Evolutionary conservation across 2,113 vertebrate genomes (phyloP), one percentile per base, ranked within the genome.

Genomic region (Mesocricetus auratus): DNA sequence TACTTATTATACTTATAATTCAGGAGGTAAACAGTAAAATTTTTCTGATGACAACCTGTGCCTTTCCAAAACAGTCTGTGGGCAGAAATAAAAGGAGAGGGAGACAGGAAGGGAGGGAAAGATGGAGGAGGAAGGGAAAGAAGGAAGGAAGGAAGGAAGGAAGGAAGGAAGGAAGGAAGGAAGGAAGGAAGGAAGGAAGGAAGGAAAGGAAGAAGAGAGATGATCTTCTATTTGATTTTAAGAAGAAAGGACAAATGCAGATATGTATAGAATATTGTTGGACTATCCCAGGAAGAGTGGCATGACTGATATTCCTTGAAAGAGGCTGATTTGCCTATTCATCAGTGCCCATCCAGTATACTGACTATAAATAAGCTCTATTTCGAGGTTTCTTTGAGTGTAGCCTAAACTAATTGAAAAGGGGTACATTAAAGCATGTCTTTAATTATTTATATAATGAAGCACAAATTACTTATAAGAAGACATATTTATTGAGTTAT

Each of bases 401-500:
- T 89, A 91, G 31, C 47, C 94, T 92, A 79, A 92, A 39, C 50
- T 71, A 50, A 94, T 50, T 94, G 13, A 75, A 83, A 97, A 94
- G 58, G 42, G 92, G 69, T 87, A 6, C 31, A 21, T 95, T 85
- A 91, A 91, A 89, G 89, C 89, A 78, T 94, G 86, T 58, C 83
- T 83, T 77, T 91, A 71, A 79, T 58, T 88, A 69, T 47, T 90
- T 95, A 82, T 45, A 13, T 39, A 89, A 66, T n/a, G 87, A 97
- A 97, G 97, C 97, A 97, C 97, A 97, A 92, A 87, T 88, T 91
- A 86, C 77, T 79, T 86, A 47, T 62, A 87, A 73, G 9, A 87
- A 93, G 58, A n/a, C 50, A 62, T 90, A 82, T 77, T 87, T 96
- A 91, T 77, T 95, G 58, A 95, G 50, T 92, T 93, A 90, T 81